A percentile compares a stretch with the other conserved stretches of the same genome.
Conservation (phyloP, 1,140 invertebrate species). For the Ceratina japonica region DNA sequence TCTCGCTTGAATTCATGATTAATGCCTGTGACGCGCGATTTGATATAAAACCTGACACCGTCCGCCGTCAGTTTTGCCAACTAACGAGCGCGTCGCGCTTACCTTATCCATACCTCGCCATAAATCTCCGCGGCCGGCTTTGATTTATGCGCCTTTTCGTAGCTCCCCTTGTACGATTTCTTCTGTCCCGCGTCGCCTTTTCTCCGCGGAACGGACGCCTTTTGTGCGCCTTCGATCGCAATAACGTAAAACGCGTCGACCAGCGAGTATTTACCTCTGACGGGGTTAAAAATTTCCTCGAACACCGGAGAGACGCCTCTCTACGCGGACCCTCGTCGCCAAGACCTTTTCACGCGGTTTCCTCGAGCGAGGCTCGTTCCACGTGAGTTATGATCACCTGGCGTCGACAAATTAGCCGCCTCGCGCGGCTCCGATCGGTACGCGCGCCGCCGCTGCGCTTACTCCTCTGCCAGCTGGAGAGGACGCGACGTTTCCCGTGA, state of each 20-base stretch:
- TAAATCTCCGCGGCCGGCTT: conserved; percentile 54
- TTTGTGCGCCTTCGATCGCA: too few species aligned
- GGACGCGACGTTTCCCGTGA: background rate
- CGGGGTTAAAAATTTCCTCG: background rate
- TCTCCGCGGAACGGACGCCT: too few species aligned
- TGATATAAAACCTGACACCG: conserved; percentile 63
- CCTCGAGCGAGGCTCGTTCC: conserved; percentile 15
- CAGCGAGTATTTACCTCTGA: too few species aligned
- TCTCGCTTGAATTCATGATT: conserved; percentile 55
- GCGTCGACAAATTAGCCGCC: conserved; percentile 40
- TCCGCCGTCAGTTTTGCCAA: conserved; percentile 55
- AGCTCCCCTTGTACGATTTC: background rate
- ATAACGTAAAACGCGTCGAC: background rate
- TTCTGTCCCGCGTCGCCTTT: background rate
- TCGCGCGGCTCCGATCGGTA: conserved; percentile 8
- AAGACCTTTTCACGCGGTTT: conserved; percentile 25
- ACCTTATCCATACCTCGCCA: conserved; percentile 61
- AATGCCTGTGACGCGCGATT: conserved; percentile 59
- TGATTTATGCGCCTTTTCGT: conserved; percentile 50
- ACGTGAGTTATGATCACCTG: conserved; percentile 36
- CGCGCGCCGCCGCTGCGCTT: background rate
- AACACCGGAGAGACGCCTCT: too few species aligned
- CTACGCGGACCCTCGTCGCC: too few species aligned
- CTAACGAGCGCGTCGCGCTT: conserved; percentile 55
- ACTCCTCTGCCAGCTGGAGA: background rate